Evolutionary conservation across 1,140 invertebrate genomes (phyloP).

Genomic region (Carposina sasakii): DNA sequence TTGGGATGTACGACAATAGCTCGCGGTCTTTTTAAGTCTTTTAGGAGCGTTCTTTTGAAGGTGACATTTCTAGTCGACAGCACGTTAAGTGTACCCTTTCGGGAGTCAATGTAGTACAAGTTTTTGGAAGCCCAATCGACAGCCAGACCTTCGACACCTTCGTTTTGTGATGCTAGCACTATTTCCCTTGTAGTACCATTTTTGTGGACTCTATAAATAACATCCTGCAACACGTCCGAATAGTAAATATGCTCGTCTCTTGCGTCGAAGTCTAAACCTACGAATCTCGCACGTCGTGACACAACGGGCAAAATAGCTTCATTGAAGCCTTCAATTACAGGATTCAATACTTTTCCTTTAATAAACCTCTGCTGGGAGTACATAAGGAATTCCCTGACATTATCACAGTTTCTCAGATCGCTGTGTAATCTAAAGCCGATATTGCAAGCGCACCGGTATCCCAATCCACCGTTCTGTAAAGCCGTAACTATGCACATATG

Average conservation of each 20-base stretch:
- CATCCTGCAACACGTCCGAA: conserved; percentile 97
- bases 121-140: conserved; percentile 98
- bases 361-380: conserved; percentile 98
- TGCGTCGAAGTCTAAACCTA: conserved; percentile 97
- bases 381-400: conserved; percentile 94
- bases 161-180: conserved; percentile 95
- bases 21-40: conserved; percentile 91
- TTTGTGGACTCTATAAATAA: conserved; percentile 92
- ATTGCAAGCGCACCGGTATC: conserved; percentile 94
- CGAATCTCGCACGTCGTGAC: conserved; percentile 92
- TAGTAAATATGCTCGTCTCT: conserved; percentile 95
- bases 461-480: conserved; percentile 82
- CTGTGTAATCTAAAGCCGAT: conserved; percentile 87
- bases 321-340: conserved; percentile 90
- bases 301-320: conserved; percentile 95
- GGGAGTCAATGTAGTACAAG: conserved; percentile 97
- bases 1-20: conserved; percentile 98
- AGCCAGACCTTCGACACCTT: conserved; percentile 96
- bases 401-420: conserved; percentile 88
- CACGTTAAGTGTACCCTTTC: conserved; percentile 96
- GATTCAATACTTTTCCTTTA: conserved; percentile 93
- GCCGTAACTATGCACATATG: conserved; percentile 97
- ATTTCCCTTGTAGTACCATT: conserved; percentile 93
- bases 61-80: conserved; percentile 89
- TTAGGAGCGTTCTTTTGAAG: conserved; percentile 87